Base-by-base conservation (phyloP, 2,113 vertebrate genomes). In the Dunckerocampus dactyliophorus region DNA sequence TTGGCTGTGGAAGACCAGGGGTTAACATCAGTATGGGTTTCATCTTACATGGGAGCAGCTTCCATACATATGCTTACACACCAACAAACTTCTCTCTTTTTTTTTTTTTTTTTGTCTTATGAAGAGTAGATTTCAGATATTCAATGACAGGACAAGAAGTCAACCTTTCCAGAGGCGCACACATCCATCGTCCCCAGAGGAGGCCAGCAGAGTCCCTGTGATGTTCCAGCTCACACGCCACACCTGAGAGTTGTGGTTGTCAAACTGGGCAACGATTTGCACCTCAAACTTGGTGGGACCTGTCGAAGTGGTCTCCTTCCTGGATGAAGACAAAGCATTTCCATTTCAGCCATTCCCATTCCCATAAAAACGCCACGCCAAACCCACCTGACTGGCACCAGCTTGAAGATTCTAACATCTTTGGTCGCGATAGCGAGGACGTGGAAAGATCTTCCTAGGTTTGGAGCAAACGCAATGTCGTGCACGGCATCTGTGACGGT, bases 151-250 rank as follows among this genome's bases (percentile, higher is more conserved):
- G 31, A 50, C 12, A 51, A 14, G 31, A 19, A 12, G 22, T 49
- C 74, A 81, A 99, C 97, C 97, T 92, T 99, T 99, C 97, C 97
- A 99, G 48, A 99, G 88, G 42, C 97, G 90, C 53, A 98, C 97
- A 34, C 95, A 98, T 71, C 97, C 97, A 53, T 99, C 97, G 5
- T 99, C 97, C 19, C 95, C 95, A 0, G 95, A 98, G n/a, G 96
- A 98, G 20, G 97, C 96, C 72, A 98, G 84, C 47, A 98, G 90
- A 7, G 96, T 98, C 84, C 97, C 96, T 62, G 95, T 98, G 83
- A 98, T 98, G 85, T 99, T 98, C 97, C 96, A 98, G 85, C 95
- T 97, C 47, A 98, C 95, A 43, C 96, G 88, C 95, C 95, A 98
- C 62, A 98, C 96, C 79, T 98, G 97, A 8, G 95, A 98, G 84